Evolutionary conservation across 64 coral and sea anemone genomes (phyloP), one percentile per base, ranked within the genome.

Genomic region (Montipora capricornis): DNA sequence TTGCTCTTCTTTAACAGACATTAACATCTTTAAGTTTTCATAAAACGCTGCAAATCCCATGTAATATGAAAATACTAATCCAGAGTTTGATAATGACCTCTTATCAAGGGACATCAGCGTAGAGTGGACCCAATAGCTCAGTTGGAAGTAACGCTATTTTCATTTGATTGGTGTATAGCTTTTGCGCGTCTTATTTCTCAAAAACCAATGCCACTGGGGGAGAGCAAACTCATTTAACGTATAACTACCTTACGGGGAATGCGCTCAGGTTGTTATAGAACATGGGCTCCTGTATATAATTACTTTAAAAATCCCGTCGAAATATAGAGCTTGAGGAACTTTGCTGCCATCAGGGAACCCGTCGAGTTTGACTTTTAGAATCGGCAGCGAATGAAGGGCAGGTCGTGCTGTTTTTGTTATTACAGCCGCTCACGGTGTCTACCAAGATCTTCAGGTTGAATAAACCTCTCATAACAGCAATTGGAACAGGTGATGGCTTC

Each of bases 341-440:
- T 67, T 67, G 15, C 17, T 68, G 64, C 17, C 64, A 68, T 71
- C 20, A 0, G 19, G 20, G 68, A 71, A 6, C 68, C 19, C 68
- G 20, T 20, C 20, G 20, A 5, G 68, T 20, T 71, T 20, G 20
- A 71, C 68, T 71, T 71, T 20, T 22, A 24, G 3, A 22, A 22
- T 67, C 62, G 62, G 12, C 0, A 71, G 19, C 68, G 68, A 71
- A 6, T 22, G 68, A 20, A 71, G 20, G 53, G 20, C 68, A 71
- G 68, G 4, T 71, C 68, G 17, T 71, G 68, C 68, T 71, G 68
- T 71, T 71, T 71, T 71, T 71, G 68, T 71, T 71, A 71, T 71
- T 71, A 20, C 68, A 71, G 19, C 68, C 68, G 20, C 68, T 71
- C 17, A 71, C 14, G 20, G 2, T 24, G 9, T 71, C 14, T 20